phyloP scores from a whole-genome alignment of 2,888 invertebrate species.

The Microplitis deprimator region DNA sequence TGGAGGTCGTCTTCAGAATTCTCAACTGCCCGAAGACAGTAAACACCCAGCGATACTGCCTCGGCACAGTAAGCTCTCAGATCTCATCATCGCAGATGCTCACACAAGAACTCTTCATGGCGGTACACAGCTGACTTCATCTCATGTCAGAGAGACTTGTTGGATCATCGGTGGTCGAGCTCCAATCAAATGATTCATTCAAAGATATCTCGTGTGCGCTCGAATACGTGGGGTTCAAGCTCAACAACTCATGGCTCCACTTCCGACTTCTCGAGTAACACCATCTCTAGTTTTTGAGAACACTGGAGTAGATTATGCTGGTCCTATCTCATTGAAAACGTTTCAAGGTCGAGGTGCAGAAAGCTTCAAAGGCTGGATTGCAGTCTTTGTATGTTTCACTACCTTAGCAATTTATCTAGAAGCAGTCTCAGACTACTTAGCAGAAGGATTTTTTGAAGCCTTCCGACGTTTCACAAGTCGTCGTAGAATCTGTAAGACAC shows the following conservation, averaged over 20 bases:
- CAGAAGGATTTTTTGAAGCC: too few species aligned
- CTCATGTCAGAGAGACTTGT: too few species aligned
- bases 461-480: too few species aligned
- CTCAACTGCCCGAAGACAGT: slow-evolving; percentile 10
- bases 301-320: too few species aligned
- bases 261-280: too few species aligned
- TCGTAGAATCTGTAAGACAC: too few species aligned
- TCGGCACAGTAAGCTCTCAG: slow-evolving; percentile 23
- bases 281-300: too few species aligned
- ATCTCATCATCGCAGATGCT: slow-evolving; percentile 41
- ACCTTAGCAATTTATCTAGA: neutral
- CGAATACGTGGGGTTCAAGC: slow-evolving; percentile 39
- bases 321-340: too few species aligned
- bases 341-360: too few species aligned
- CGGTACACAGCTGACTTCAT: too few species aligned
- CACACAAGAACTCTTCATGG: slow-evolving; percentile 19
- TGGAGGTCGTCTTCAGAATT: slow-evolving; percentile 41
- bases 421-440: neutral
- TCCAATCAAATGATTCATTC: slow-evolving; percentile 33
- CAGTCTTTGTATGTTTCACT: too few species aligned
- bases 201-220: slow-evolving; percentile 47
- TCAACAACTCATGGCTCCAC: neutral
- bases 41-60: slow-evolving; percentile 47
- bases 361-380: too few species aligned
- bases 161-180: slow-evolving; percentile 44